Evolutionary conservation across 2,888 invertebrate genomes (phyloP), one percentile per base, ranked within the genome.

Genomic region (Hydropsyche betteni): DNA sequence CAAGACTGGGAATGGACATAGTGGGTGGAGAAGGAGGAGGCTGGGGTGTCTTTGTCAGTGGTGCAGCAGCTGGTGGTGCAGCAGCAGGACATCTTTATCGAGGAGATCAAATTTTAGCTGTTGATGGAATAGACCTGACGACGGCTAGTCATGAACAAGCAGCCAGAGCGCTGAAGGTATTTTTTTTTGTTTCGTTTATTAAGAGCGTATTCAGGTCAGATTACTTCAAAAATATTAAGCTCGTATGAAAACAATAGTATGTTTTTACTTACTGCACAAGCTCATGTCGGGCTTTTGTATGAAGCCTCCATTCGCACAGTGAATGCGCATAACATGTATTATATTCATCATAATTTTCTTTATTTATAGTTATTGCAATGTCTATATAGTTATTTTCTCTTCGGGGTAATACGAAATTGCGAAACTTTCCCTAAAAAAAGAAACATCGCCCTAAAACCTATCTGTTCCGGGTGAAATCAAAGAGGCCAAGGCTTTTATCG

Each of bases 111-210:
- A 92, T 93, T 82, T 84, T 93, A 71, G 91, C 92, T 82, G 94
- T 94, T 10, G 93, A 93, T 83, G 93, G 92, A 16, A 85, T 90
- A 34, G 93, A 94, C 83, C 84, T 94, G 64, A 87, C 92, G 4
- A 88, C 90, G 78, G 93, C 94, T 0, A 92, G 93, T 61, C 94
- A 94, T 82, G 94, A 94, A 81, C 89, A 91, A 81, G 94, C 94
- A 0, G 94, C 94, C 2, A 92, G 92, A 76, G 92, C 88, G 5
- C 81, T 88, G 55, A 88, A 88, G 86, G 88, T 88, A 82, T 74
- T 8, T 34, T 51, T 14, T 34, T 36, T 7, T 16, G 12, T 38
- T 12, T 51, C 0, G 1, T 51, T 12, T 51, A 51, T 51, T 1
- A 12, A 51, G n/a, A 8, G 51, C n/a, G 51, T 8, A 51, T 51